Base-by-base conservation (phyloP, 2,113 vertebrate genomes). In the Hypomesus transpacificus region DNA sequence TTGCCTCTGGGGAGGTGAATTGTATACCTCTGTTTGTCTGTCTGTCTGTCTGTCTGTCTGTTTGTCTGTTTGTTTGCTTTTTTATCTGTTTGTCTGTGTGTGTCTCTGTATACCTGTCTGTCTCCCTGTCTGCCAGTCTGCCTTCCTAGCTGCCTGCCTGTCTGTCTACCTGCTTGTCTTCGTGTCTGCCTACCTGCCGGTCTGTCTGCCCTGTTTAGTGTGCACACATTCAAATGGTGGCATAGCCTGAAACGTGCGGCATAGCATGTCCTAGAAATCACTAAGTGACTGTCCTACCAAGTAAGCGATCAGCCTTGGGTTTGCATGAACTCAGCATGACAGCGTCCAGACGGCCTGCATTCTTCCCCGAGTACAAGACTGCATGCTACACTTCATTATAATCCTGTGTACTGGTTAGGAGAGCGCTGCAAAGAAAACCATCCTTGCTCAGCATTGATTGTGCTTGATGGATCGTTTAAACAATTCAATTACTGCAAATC, bases 401-500 rank as follows among this genome's bases (percentile, higher is more conserved):
- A 2, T 52, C 62, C 75, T 78, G 79, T 75, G 70, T 68, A 70
- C 75, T 67, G 58, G 75, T 22, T 66, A 60, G 77, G 77, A 53
- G 14, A 68, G 6, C 70, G 59, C 80, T 75, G 65, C 61, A 17
- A 24, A 75, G 70, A 82, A 79, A 79, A 78, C 81, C 74, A 80
- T 62, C 78, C 80, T 80, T 74, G 69, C 80, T 79, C 71, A 13
- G 64, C 54, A 84, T 88, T 4, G 83, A 87, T 87, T 77, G 66
- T 18, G 57, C 24, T 2, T 60, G 46, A 71, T 73, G 57, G 83
- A 82, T 84, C 79, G 69, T 84, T 88, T 77, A 87, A 85, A 85
- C 82, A 86, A 86, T 85, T 84, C 80, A 76, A 86, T 87, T 86
- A 86, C 73, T 80, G 70, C 70, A 67, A 74, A 81, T 68, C 75